Evolutionary conservation across 2,113 vertebrate species (phyloP), one percentile per base, ranked within the genome.

Genomic region (Acanthochromis polyacanthus): DNA sequence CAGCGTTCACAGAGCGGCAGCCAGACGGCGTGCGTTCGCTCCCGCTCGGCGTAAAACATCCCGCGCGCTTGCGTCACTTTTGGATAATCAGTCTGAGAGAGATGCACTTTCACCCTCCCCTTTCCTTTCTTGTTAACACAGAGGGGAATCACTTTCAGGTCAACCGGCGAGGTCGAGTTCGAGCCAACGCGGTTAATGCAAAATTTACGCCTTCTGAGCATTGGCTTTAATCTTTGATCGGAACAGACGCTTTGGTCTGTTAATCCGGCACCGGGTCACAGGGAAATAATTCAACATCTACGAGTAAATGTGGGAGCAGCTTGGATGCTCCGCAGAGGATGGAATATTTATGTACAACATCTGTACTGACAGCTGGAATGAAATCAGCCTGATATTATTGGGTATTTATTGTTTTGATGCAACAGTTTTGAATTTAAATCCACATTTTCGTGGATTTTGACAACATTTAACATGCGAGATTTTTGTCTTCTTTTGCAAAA

Each of bases 11-110:
- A 36, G 32, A 36, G 32, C 32, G 9, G 32, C 32, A 36, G 32
- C 7, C 15, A 46, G 45, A 46, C 14, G 10, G 14, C 15, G 45
- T 46, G 10, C 11, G 22, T 45, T 32, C 55, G 57, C 48, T 56
- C 40, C 73, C 19, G 36, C 50, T 68, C n/a, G 4, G 68, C 86
- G 88, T 88, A 92, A 92, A 86, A 81, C 81, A 89, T 71, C 85
- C 84, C n/a, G 8, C 22, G 32, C n/a, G 19, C 85, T 80, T 83
- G 81, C 87, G 86, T 93, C 89, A 91, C 80, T 80, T 81, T 72
- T 75, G 28, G 51, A 83, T 63, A 55, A 81, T 82, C 70, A 66
- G 77, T 56, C 70, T 75, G 55, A 22, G 72, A 77, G 45, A 75
- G 78, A 72, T 75, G 72, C 60, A 67, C 88, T 89, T 82, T 90